Evolutionary conservation across 2,113 vertebrate species (phyloP).

Genomic region (Scomber colias): DNA sequence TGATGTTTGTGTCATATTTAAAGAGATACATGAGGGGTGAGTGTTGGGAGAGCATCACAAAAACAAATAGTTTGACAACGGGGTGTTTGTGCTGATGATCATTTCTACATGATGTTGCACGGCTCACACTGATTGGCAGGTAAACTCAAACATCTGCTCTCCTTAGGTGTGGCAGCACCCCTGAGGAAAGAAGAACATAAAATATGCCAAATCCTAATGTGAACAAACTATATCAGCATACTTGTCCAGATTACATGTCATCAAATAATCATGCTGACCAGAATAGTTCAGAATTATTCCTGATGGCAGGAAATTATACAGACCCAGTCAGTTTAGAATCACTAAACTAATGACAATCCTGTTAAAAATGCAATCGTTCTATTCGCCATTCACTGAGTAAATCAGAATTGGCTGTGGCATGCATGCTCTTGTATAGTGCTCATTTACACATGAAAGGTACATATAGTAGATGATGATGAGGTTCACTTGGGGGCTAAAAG

Average conservation of each 20-base stretch:
- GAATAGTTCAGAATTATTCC: background rate
- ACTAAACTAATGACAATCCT: background rate
- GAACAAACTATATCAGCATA: background rate
- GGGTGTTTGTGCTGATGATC: conserved; percentile 28
- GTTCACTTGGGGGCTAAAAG: conserved; percentile 25
- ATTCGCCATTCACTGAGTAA: conserved; percentile 3
- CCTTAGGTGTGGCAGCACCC: conserved; percentile 22
- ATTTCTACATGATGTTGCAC: conserved; percentile 29
- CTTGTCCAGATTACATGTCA: conserved; percentile 1
- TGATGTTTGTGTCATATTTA: conserved; percentile 21
- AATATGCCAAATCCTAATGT: background rate
- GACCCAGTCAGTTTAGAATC: background rate
- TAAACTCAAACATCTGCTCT: conserved; percentile 48
- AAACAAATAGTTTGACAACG: conserved; percentile 16
- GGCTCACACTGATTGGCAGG: conserved; percentile 48
- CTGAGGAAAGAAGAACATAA: conserved; percentile 4
- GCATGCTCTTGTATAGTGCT: conserved; percentile 4
- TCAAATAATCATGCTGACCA: background rate
- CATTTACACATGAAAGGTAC: conserved; percentile 42
- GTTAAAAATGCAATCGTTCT: conserved; percentile 13
- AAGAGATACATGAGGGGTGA: background rate
- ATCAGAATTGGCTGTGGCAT: background rate
- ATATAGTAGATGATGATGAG: conserved; percentile 10
- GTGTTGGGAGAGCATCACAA: background rate
- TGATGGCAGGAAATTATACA: background rate